Base-by-base conservation (phyloP, 2,888 invertebrate genomes). In the Lydus trimaculatus region DNA sequence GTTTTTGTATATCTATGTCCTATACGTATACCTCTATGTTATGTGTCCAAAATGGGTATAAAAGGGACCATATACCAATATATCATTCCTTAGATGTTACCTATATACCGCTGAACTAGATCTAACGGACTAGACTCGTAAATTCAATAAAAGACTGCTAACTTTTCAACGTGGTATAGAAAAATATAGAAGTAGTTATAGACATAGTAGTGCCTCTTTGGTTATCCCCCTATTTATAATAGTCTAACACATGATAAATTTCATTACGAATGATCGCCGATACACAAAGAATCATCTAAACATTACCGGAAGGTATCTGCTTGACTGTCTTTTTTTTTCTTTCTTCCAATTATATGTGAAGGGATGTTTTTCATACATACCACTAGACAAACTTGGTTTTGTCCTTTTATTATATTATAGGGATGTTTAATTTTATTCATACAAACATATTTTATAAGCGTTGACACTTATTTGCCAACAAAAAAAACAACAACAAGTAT, bases 221-320 rank as follows among this genome's bases (percentile, higher is more conserved):
- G 77, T 77, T 76, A 74, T 76, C 73, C 56, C 64, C 33, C 65
- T 56, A 66, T 48, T 58, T 58, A 63, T n/a, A 39, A 62, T 20
- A 80, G 78, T 79, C 69, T 61, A 83, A 82, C 84, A 83, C 83
- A 83, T 83, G 83, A 84, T 84, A 84, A 83, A 83, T 83, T 81
- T 80, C 76, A 82, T 84, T 83, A 79, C 79, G 74, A 75, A 76
- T 77, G 76, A 70, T 75, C 81, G 76, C 65, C 76, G 78, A 81
- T 74, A 82, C 82, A 79, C 73, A 75, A 80, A 80, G 78, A 81
- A 80, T 81, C 82, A 78, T 76, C 79, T 76, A 81, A 82, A 82
- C 82, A 83, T 72, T 11, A 65, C 31, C 66, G 72, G 78, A 76
- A 78, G 79, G 75, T 74, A 76, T 66, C n/a, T n/a, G n/a, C n/a